Evolutionary conservation across 1,140 invertebrate species (phyloP), one percentile per base, ranked within the genome.

Genomic region (Condylostylus longicornis): DNA sequence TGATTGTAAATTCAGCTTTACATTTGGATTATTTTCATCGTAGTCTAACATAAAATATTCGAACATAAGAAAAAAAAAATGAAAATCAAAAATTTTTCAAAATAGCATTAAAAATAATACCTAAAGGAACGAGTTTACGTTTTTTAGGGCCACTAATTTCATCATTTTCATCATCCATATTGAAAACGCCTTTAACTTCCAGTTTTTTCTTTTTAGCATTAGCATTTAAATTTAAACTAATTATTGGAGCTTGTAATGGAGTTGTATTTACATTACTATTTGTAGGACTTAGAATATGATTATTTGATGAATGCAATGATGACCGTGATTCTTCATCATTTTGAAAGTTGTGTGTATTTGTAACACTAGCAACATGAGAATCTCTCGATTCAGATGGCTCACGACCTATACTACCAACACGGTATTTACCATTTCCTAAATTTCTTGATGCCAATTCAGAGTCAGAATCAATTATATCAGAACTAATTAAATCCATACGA

Each of bases 111-210:
- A 23, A 7, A 6, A 23, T 23, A 23, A 23, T 32, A 81, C 77
- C 80, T 49, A 87, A 61, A 45, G 82, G 82, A 53, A 88, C 80
- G 33, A 89, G 66, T 69, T 87, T 88, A 46, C 84, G 67, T 65
- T 84, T 83, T 53, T 83, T 85, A 29, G 67, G 57, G 42, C 53
- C 57, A 46, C 66, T 72, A 31, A 61, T 56, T 44, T 70, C 74
- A 33, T 83, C 79, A 44, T 84, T 80, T 50, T 88, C 84, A 46
- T 93, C 86, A 45, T 87, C 84, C 40, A 81, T 83, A 61, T 89
- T 90, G 52, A 93, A 93, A 3, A 91, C 85, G 48, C 90, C 86
- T 37, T 82, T 79, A 1, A 89, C 74, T 42, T 88, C 82, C 15
- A 86, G 68, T 48, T 80, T 82, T 48, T 79, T 81, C 46, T 79